These are phyloP conservation scores for Drosophila cardini DNA, from an alignment of 1,140 invertebrate genomes.

Conservation along the genomic window DNA sequence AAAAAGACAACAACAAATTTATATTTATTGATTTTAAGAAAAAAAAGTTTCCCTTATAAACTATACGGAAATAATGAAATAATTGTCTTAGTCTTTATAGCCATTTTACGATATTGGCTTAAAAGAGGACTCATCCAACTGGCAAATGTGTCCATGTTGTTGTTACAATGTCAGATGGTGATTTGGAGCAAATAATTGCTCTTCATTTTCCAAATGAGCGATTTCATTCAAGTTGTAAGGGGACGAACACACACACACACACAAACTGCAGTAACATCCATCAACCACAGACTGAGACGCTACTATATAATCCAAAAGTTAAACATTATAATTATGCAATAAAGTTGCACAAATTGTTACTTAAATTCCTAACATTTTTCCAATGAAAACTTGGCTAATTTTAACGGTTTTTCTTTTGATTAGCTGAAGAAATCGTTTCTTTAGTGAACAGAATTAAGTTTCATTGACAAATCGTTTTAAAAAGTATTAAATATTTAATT, in stretches of 20 bases:
- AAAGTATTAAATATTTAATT: too few relatives aligned
- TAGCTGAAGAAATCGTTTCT: too few relatives aligned
- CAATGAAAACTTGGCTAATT: neutral
- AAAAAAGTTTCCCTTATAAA: neutral
- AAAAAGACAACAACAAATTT: conserved; percentile 6
- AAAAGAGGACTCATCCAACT: conserved; percentile 37
- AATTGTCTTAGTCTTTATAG: conserved; percentile 29
- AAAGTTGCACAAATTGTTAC: conserved; percentile 2
- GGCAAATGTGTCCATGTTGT: conserved; percentile 53
- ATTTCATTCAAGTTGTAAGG: conserved; percentile 43
- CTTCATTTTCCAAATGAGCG: conserved; percentile 73
- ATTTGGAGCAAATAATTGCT: conserved; percentile 76
- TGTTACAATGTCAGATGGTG: conserved; percentile 28
- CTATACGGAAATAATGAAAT: conserved; percentile 6
- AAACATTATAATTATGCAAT: conserved; percentile 4
- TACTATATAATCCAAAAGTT: neutral
- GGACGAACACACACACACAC: neutral
- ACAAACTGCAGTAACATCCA: neutral
- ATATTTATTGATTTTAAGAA: neutral
- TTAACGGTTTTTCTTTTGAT: too few relatives aligned
- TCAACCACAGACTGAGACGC: neutral
- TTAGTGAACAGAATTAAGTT: neutral
- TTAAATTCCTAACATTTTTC: neutral
- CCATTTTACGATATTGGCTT: conserved; percentile 10
- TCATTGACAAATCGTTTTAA: neutral